A percentile compares a stretch with the other conserved stretches of the same genome.
Evolutionary conservation across 1,140 invertebrate genomes (phyloP).

Genomic region (Eupeodes corollae): DNA sequence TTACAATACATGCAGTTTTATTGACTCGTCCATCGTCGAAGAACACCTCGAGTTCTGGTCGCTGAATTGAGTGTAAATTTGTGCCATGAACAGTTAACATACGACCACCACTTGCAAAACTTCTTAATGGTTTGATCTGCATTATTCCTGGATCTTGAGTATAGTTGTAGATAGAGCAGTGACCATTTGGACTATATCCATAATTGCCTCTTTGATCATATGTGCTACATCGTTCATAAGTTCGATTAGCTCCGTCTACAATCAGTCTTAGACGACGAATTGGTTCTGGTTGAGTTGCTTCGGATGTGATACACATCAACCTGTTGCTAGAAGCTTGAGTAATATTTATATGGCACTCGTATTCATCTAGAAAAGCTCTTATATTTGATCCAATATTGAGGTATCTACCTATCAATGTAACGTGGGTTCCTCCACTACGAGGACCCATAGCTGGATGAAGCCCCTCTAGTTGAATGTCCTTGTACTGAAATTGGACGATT

Average conservation of each 20-base stretch:
- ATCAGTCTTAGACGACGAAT: constrained; percentile 53
- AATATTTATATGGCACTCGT: constrained; percentile 77
- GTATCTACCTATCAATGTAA: constrained; percentile 82
- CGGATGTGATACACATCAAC: constrained; percentile 76
- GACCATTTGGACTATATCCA: constrained; percentile 4
- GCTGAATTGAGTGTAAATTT: constrained; percentile 82
- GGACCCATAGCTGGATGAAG: constrained; percentile 81
- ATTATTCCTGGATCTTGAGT: constrained; percentile 87
- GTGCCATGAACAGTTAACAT: constrained; percentile 88
- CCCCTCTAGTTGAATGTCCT: constrained; percentile 68
- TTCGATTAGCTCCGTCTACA: constrained; percentile 74
- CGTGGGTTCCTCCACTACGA: constrained; percentile 82
- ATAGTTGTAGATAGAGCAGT: constrained; percentile 62
- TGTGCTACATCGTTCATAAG: constrained; percentile 37
- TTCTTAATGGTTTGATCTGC: constrained; percentile 79
- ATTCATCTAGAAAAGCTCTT: constrained; percentile 75
- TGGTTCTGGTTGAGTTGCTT: constrained; percentile 42
- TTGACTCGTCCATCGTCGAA: constrained; percentile 51
- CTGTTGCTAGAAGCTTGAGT: constrained; percentile 80
- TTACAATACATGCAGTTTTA: constrained; percentile 69
- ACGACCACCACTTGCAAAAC: constrained; percentile 83
- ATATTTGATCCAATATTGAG: constrained; percentile 88
- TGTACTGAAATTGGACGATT: constrained; percentile 79
- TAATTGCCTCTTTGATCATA: not conserved
- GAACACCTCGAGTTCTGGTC: constrained; percentile 66